Evolutionary conservation across 2,888 invertebrate species (phyloP), one percentile per base, ranked within the genome.

Genomic region (Deilephila elpenor): DNA sequence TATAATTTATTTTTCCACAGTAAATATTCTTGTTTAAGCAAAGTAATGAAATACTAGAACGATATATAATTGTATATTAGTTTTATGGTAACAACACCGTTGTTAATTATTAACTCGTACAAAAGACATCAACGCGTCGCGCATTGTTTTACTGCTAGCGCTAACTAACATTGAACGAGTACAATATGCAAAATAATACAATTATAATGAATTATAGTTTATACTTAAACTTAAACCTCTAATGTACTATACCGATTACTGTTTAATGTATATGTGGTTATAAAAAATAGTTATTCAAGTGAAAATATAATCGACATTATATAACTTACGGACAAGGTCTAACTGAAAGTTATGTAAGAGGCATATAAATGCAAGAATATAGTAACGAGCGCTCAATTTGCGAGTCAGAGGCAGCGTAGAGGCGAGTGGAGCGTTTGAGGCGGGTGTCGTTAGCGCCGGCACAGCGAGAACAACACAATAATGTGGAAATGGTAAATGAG

Each of bases 401-500:
- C 88, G 90, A 88, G 89, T 89, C 32, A 32, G 61, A 51, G 17
- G 34, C 44, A 53, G 29, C 53, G 51, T 14, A 4, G 70, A 7
- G 19, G 53, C 11, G 29, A 20, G 17, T 3, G 53, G 53, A 25
- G 70, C 19, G 51, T 61, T 51, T 29, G 29, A 44, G 71, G 5
- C 17, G 25, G 20, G 53, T 44, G 19, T 59, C 34, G 56, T 56
- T 32, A 59, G 59, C 34, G 71, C 37, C 59, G 56, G 19, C 70
- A 37, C 4, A 17, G 61, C 53, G 29, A 70, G 37, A 1, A 64
- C 72, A 87, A 91, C 89, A 87, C 87, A 92, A 89, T 93, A 92
- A 92, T 92, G 89, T 91, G 93, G 88, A 92, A 93, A 93, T 90
- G 82, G 82, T 83, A 88, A 90, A 91, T 90, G 87, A 86, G 90